Base-by-base conservation (phyloP, 1,140 invertebrate genomes). In the Lepidotrigona ventralis region DNA sequence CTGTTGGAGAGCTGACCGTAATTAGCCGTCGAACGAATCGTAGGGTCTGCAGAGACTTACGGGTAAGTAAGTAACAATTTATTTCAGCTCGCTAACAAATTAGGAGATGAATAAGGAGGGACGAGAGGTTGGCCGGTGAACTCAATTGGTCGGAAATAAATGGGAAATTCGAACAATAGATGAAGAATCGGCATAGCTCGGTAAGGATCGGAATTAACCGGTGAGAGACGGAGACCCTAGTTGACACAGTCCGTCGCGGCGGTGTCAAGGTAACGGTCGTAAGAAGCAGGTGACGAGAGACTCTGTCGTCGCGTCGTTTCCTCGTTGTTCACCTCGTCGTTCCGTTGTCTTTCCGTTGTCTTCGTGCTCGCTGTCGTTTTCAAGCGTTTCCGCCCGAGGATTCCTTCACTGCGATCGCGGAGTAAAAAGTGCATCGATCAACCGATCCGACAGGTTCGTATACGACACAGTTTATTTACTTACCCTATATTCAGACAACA, bases 251-350 rank as follows among this genome's bases (percentile, higher is more conserved):
- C 19, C 72, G 53, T 83, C 39, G 60, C 69, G 84, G 14, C 63
- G 80, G 84, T 78, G 80, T 85, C 80, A 54, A 83, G 81, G 84
- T 85, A 75, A 85, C 80, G 74, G 80, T 75, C 68, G 69, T 26
- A 74, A 68, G 74, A 85, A 85, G 51, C 74, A 77, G 53, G 66
- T 53, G 54, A n/a, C 33, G 51, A 69, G 33, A 58, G 58, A 68
- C 17, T 6, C 51, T 56, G 79, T 66, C 54, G 64, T 77, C 77
- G 64, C 71, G 72, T 81, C 80, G 73, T 54, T 83, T 85, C 84
- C 80, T 77, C 80, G 58, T 85, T 63, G 51, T 72, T 78, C 80
- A 68, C 74, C 81, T 85, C 81, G 80, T 78, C 79, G 51, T 64
- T 17, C 29, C n/a, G 21, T 78, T 53, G 33, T 72, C 29, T 66